Percentiles rank a stretch among this genome's conserved stretches.
phyloP scores from a whole-genome alignment of 2,113 vertebrate genomes.

The Rhynchomys soricoides region DNA sequence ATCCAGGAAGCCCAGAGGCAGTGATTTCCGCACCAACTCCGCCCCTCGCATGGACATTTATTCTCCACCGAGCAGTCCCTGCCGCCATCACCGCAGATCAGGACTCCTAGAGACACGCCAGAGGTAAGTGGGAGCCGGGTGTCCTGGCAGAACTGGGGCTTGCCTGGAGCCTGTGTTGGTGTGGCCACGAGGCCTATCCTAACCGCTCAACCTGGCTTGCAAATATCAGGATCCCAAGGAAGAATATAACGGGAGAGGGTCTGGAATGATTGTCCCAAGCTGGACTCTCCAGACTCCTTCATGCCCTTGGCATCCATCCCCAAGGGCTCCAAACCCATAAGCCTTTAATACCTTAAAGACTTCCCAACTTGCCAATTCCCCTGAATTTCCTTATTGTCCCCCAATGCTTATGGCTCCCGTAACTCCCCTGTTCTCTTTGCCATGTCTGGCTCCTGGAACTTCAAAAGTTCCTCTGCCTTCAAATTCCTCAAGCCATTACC shows the following conservation, averaged over 20 bases:
- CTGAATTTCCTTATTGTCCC: background rate
- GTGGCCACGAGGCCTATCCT: background rate
- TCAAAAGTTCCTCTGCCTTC: background rate
- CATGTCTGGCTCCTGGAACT: constrained; percentile 11
- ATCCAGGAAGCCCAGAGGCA: constrained; percentile 80
- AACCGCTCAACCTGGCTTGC: background rate
- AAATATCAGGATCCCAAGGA: background rate
- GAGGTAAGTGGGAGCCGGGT: constrained; percentile 56
- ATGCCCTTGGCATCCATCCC: background rate
- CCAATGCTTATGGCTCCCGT: background rate
- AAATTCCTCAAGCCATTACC: background rate
- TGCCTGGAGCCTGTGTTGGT: background rate
- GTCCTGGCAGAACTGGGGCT: background rate
- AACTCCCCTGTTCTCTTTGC: background rate
- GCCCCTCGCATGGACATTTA: constrained; percentile 78
- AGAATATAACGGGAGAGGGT: background rate
- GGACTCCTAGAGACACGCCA: constrained; percentile 17
- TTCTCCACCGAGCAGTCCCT: constrained; percentile 63
- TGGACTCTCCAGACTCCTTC: background rate
- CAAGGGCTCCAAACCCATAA: background rate
- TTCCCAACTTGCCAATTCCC: background rate
- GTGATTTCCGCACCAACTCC: constrained; percentile 79
- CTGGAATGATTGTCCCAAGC: background rate
- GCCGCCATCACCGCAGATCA: constrained; percentile 69
- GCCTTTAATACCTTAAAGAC: background rate